These are phyloP conservation scores for Clepsis dumicolana DNA, from an alignment of 2,888 invertebrate species.

Conservation along the genomic window DNA sequence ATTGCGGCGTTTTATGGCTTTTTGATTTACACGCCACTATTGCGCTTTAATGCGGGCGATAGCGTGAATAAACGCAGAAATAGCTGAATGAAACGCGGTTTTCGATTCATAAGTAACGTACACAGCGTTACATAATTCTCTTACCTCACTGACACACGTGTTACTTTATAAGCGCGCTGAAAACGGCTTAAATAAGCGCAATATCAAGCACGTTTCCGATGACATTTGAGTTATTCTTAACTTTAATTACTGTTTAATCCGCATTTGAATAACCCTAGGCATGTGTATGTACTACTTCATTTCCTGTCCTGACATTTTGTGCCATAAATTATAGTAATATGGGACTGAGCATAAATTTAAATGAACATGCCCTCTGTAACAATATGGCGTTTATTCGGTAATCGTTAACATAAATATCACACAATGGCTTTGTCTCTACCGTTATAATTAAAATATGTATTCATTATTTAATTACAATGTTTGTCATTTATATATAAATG, in stretches of 20 bases:
- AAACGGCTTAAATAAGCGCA: too few species aligned
- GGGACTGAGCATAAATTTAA: conserved; percentile 40
- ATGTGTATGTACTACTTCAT: conserved; percentile 35
- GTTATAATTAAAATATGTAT: conserved; percentile 17
- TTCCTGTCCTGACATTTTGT: conserved; percentile 40
- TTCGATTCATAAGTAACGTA: conserved; percentile 15
- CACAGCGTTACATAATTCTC: not conserved
- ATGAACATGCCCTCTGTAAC: conserved; percentile 32
- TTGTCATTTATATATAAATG: too few species aligned
- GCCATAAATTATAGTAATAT: conserved; percentile 43
- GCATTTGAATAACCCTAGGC: conserved; percentile 30
- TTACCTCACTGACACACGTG: not conserved
- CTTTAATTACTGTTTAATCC: conserved; percentile 38
- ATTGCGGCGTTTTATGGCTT: conserved; percentile 75
- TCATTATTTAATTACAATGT: conserved; percentile 3
- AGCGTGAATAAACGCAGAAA: conserved; percentile 55
- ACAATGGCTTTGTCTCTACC: conserved; percentile 27
- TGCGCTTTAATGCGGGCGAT: conserved; percentile 65
- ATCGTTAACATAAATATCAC: conserved; percentile 41
- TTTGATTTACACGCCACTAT: conserved; percentile 77
- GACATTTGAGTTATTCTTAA: conserved; percentile 35
- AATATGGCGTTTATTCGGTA: conserved; percentile 41
- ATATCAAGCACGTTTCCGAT: conserved; percentile 5
- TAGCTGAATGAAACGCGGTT: conserved; percentile 51
- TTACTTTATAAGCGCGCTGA: not conserved